Percentiles rank a stretch among this genome's conserved stretches.
These are phyloP conservation scores for Helarctos malayanus DNA, from an alignment of 2,797 vertebrate genomes.

Conservation along the genomic window DNA sequence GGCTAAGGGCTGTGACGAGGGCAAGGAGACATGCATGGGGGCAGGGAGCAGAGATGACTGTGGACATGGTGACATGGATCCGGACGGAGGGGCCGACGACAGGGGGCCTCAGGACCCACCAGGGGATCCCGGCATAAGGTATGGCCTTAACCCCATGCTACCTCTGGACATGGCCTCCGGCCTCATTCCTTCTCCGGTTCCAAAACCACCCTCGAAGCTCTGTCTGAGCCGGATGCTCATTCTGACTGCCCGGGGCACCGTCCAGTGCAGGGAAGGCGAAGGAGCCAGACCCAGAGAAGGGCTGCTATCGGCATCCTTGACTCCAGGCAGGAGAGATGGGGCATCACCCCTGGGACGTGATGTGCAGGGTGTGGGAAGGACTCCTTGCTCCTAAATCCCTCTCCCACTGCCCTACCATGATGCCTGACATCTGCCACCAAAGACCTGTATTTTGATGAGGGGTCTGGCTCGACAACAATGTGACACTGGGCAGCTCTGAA, in stretches of 20 bases:
- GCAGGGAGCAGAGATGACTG: not conserved
- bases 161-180: not conserved
- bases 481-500: not conserved
- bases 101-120: not conserved
- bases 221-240: not conserved
- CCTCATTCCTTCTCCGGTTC: not conserved
- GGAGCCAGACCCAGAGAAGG: not conserved
- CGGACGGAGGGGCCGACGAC: not conserved
- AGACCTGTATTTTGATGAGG: not conserved
- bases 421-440: not conserved
- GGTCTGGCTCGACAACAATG: not conserved
- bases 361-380: not conserved
- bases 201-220: not conserved
- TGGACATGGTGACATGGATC: not conserved
- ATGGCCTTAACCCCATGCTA: not conserved
- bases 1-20: not conserved
- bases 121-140: too few species aligned
- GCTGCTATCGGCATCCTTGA: not conserved
- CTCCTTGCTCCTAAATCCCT: not conserved
- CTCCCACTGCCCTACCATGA: not conserved
- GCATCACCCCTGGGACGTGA: not conserved
- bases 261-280: not conserved
- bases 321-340: not conserved
- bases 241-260: not conserved
- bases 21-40: accelerated